Base-by-base conservation (phyloP, 2,888 invertebrate genomes). In the Megaustenia siamemsis region DNA sequence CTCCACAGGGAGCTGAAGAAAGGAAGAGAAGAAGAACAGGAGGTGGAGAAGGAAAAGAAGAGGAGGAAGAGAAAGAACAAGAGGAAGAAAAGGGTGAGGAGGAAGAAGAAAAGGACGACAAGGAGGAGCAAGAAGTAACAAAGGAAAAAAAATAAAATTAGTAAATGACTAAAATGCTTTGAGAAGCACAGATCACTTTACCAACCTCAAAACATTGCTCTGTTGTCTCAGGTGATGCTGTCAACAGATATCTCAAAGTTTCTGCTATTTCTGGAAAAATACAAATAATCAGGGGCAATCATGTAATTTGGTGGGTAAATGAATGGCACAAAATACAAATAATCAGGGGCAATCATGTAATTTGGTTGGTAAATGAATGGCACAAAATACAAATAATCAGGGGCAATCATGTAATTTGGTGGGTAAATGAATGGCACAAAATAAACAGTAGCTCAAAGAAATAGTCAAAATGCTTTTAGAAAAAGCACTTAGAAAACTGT, bases 221-320 rank as follows among this genome's bases (percentile, higher is more conserved):
- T 66, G 90, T 91, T 49, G 90, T 90, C 79, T 93, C 93, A 73
- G 93, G 93, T 79, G 97, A 96, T 76, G 98, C 98, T n/a, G 98
- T 97, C 89, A 99, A 95, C 91, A 99, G 95, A 94, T 98, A 98
- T 89, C 98, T 96, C 91, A 99, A 95, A 0, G 99, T 99, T 93
- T 98, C 98, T 63, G 98, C 98, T 92, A 99, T 98, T 94, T 98
- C 94, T 92, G 90, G 77, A 69, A 73, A 80, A 77, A 86, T 43
- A 43, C 69, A 56, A 83, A 76, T 10, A 35, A 63, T 71, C 28
- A 32, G 43, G 6, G 18, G 4, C 56, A 56, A 21, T n/a, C 56
- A 56, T 56, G 18, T n/a, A 15, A 18, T 3, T 40, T 63, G 24
- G 8, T 5, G 56, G 15, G 12, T 45, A 12, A 45, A 45, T 45